Percentiles rank a stretch among this genome's conserved stretches.
phyloP scores from a whole-genome alignment of 2,113 vertebrate genomes.

The Nestor notabilis region DNA sequence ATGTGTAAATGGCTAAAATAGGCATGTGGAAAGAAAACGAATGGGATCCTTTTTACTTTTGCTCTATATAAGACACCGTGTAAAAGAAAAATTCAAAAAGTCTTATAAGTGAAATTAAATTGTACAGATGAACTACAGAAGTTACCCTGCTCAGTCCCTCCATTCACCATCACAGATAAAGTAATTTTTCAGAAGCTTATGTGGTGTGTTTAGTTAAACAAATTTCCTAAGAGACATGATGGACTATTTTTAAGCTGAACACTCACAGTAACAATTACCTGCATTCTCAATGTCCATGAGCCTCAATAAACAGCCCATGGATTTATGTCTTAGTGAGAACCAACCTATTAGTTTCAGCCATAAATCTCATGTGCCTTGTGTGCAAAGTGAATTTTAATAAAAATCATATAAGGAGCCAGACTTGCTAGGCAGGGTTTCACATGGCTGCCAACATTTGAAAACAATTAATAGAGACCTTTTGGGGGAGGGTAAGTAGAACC shows the following conservation, averaged over 20 bases:
- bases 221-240: constrained; percentile 56
- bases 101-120: not conserved
- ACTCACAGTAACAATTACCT: constrained; percentile 72
- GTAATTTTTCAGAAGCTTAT: constrained; percentile 36
- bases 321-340: constrained; percentile 80
- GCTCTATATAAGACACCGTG: not conserved
- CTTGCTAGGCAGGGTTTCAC: constrained; percentile 70
- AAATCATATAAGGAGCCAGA: constrained; percentile 77
- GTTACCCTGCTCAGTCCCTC: not conserved
- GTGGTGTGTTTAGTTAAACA: constrained; percentile 56
- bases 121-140: not conserved
- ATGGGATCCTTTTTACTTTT: not conserved
- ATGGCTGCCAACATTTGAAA: constrained; percentile 77
- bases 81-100: not conserved
- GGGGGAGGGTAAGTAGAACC: constrained; percentile 53
- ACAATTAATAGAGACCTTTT: constrained; percentile 75
- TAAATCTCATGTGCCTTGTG: constrained; percentile 76
- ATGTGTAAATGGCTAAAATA: not conserved
- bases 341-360: constrained; percentile 77
- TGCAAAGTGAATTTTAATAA: constrained; percentile 83
- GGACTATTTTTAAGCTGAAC: constrained; percentile 64
- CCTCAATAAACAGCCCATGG: constrained; percentile 70
- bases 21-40: not conserved
- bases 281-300: constrained; percentile 64
- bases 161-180: constrained; percentile 5